A percentile compares a stretch with the other conserved stretches of the same genome.
Evolutionary conservation across 35 echinoderm and acorn worm genomes (phyloP).

Genomic region (Strongylocentrotus purpuratus): DNA sequence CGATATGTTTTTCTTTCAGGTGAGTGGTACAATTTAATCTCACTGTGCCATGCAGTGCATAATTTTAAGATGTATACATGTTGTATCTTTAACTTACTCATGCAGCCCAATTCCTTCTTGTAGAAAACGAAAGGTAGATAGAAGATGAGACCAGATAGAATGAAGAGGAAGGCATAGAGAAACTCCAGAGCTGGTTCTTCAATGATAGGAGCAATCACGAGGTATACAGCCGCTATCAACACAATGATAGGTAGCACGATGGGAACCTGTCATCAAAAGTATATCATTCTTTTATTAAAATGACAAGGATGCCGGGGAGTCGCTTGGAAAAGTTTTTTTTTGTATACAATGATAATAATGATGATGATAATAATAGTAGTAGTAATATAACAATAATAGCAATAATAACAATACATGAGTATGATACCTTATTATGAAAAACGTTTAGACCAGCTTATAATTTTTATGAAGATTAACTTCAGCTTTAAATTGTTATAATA

Average conservation of each 20-base stretch:
- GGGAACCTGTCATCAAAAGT: slow-evolving; percentile 64
- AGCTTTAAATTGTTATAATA: no score
- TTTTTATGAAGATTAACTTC: no score
- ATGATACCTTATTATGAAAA: no score
- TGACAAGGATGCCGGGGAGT: no score
- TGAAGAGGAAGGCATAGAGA: slow-evolving; percentile 89
- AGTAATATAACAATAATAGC: no score
- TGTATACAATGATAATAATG: no score
- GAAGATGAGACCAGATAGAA: slow-evolving; percentile 88
- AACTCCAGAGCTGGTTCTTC: slow-evolving; percentile 84
- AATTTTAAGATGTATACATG: not conserved
- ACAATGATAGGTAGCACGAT: slow-evolving; percentile 85
- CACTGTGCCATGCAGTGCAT: not conserved
- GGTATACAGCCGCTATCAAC: slow-evolving; percentile 76
- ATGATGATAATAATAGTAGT: no score
- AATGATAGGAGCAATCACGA: slow-evolving; percentile 92
- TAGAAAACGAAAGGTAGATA: slow-evolving; percentile 93
- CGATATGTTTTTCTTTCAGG: not conserved
- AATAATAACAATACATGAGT: no score
- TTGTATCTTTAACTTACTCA: slow-evolving; percentile 75
- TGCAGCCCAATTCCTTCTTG: slow-evolving; percentile 58
- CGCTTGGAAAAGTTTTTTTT: no score
- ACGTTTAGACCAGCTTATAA: no score
- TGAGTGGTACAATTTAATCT: not conserved
- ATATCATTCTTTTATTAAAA: no score